Evolutionary conservation across 2,888 invertebrate species (phyloP), one percentile per base, ranked within the genome.

Genomic region (Invenusta paracnida): DNA sequence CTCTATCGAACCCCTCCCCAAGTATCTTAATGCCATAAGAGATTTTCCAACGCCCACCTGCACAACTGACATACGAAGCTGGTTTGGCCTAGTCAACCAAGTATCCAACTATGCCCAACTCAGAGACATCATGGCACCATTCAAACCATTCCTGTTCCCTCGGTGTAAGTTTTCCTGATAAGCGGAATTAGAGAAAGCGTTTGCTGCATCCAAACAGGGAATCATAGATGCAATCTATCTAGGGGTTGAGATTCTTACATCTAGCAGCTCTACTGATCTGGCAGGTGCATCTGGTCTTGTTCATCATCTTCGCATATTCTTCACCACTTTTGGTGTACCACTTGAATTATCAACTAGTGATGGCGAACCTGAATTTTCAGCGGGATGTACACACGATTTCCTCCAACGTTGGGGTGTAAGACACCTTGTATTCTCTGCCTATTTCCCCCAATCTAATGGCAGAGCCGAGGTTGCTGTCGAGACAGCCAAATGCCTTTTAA

Each of bases 21-120:
- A 82, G 25, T 82, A 28, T 30, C 29, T 82, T 27, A 28, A 82
- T 82, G 30, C 82, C 29, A 82, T 82, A 29, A 82, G 2, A 82
- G 13, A 82, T 11, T 82, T 82, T 30, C 82, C 29, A 79, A 79
- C 79, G 79, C 79, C 79, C 23, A 79, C 79, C 23, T 79, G 23
- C 23, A 79, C 79, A n/a, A 79, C 79, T 79, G 79, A 79, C 79
- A 79, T 79, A 25, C 79, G 79, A 79, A 88, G 88, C 0, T 89
- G 88, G 89, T 89, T 89, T 85, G 88, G 88, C 0, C 88, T 89
- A 23, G 83, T 89, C 5, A 88, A 88, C 84, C 88, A 88, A 86
- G 88, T 88, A 0, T 87, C 87, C 0, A 88, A 88, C 29, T 79
- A 79, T 28, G 79, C 23, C 79, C 79, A 79, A 79, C 29, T 79